Conservation (phyloP, 92 coral and sea anemone genomes). For the Actinostola sp. region DNA sequence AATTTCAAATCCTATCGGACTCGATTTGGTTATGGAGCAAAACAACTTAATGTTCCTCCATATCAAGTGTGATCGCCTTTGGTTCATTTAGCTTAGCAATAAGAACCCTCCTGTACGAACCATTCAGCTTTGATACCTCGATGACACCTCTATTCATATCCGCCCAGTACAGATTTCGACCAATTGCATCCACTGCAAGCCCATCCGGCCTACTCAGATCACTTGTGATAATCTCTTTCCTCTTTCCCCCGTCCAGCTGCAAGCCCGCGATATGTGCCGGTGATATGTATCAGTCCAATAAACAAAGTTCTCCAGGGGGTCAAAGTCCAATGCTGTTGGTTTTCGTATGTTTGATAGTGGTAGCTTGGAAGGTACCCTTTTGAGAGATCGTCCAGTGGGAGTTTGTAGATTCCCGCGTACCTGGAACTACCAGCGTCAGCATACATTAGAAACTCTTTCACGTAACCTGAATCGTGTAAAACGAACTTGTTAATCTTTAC, state of each 20-base stretch:
- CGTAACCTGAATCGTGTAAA: constrained; percentile 13
- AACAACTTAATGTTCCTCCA: constrained; percentile 18
- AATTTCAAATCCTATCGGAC: too few relatives aligned
- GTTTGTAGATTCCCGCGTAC: constrained; percentile 28
- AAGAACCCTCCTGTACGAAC: constrained; percentile 50
- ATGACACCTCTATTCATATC: constrained; percentile 38
- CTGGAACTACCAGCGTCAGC: constrained; percentile 31
- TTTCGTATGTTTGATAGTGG: constrained; percentile 12
- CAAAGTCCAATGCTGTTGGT: constrained; percentile 46
- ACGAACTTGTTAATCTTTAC: not conserved
- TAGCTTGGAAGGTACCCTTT: constrained; percentile 4
- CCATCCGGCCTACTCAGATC: constrained; percentile 36
- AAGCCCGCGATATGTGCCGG: constrained; percentile 31
- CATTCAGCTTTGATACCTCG: constrained; percentile 49
- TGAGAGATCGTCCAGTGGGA: not conserved
- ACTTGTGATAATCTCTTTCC: constrained; percentile 15
- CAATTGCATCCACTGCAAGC: constrained; percentile 54
- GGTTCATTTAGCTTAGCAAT: constrained; percentile 20
- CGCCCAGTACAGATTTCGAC: constrained; percentile 59
- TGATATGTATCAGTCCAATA: constrained; percentile 45
- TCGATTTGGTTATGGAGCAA: not conserved
- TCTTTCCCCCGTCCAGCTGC: constrained; percentile 27
- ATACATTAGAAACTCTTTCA: constrained; percentile 47
- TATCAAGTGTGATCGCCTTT: constrained; percentile 27
- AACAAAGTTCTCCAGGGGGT: constrained; percentile 27